These are phyloP conservation scores for Montifringilla adamsi DNA, from an alignment of 2,113 vertebrate genomes.

Conservation along the genomic window DNA sequence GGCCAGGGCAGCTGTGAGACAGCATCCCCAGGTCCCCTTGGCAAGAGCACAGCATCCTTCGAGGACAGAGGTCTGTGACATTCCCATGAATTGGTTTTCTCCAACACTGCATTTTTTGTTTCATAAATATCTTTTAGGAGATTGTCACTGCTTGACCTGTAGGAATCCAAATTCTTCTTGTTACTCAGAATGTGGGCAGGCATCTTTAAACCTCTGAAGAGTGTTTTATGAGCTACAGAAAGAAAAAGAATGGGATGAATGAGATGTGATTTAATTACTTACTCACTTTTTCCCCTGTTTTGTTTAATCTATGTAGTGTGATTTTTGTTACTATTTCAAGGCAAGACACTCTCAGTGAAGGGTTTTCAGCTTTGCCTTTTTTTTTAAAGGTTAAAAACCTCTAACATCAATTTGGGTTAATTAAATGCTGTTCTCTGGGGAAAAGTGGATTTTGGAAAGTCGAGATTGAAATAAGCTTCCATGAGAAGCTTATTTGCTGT, in stretches of 20 bases:
- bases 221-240: background rate
- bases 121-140: background rate
- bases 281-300: background rate
- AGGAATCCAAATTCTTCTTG: background rate
- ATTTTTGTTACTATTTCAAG: background rate
- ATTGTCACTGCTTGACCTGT: background rate
- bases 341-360: background rate
- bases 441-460: background rate
- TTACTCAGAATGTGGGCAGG: background rate
- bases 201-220: background rate
- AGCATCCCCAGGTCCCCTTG: constrained; percentile 37
- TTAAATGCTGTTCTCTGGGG: background rate
- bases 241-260: background rate
- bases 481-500: background rate
- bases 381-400: background rate
- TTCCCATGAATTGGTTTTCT: background rate
- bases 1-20: constrained; percentile 80
- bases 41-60: background rate
- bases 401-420: background rate
- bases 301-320: background rate
- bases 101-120: rapidly evolving
- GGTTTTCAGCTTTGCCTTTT: background rate
- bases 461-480: background rate
- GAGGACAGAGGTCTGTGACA: constrained; percentile 69
- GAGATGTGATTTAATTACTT: background rate